Evolutionary conservation across 2,888 invertebrate genomes (phyloP), one percentile per base, ranked within the genome.

Genomic region (Andrena hattorfiana): DNA sequence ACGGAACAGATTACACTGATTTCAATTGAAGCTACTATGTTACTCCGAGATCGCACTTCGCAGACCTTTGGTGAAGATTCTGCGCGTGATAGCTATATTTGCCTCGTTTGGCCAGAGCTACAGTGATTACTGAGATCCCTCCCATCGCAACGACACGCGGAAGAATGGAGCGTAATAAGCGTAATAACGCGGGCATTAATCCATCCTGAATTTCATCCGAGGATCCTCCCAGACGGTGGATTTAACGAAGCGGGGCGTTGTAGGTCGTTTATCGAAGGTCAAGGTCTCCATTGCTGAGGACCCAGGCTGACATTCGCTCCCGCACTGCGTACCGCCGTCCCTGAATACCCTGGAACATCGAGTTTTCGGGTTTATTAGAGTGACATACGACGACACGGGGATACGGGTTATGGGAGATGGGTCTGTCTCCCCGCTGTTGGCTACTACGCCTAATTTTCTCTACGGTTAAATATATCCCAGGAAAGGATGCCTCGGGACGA

Each of bases 211-310:
- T 89, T 89, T 88, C 69, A 62, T 64, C 51, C 75, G 72, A 75
- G 84, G 81, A 86, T 85, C 84, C 73, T 71, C 82, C 23, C 77
- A 71, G 81, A 83, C 77, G 78, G 30, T 30, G 49, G 59, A 66
- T 73, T 77, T 69, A 83, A 81, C 83, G 82, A 86, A 84, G 89
- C 89, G 90, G 89, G 89, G 88, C 88, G 90, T 91, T 93, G 90
- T 93, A 92, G 92, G 91, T 92, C 92, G 91, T 89, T 89, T 88
- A 89, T 84, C 91, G 89, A 91, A 93, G 93, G 93, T 93, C 93
- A 93, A 93, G 93, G 93, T 86, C 92, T 91, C 88, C 83, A 87
- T 79, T 73, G 28, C n/a, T 51, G 73, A 66, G 62, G 70, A 79
- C 42, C 73, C 48, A 42, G 48, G 20, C 70, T 59, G 63, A 70